Evolutionary conservation across 2,113 vertebrate species (phyloP).

Genomic region (Mirounga angustirostris): DNA sequence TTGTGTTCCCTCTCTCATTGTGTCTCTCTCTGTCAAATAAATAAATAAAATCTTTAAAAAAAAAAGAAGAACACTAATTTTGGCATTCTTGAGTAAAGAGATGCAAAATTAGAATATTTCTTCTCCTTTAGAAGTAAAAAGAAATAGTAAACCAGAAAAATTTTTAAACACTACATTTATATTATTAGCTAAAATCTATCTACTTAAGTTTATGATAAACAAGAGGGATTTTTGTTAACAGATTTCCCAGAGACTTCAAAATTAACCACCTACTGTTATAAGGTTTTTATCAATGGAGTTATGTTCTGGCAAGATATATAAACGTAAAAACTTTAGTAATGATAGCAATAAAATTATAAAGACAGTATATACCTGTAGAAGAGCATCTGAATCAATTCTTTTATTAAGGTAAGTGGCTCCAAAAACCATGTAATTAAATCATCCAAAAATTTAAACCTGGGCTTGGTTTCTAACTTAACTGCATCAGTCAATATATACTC

Average conservation of each 20-base stretch:
- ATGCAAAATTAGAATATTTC: slow-evolving; percentile 6
- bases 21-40: too few relatives aligned
- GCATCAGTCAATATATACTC: background rate
- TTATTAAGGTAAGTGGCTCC: slow-evolving; percentile 30
- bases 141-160: slow-evolving; percentile 28
- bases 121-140: slow-evolving; percentile 54
- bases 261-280: background rate
- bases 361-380: background rate
- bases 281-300: background rate
- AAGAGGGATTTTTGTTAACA: background rate
- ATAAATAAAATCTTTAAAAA: too few relatives aligned
- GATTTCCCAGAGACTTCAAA: slow-evolving; percentile 19
- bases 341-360: slow-evolving; percentile 24
- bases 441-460: background rate
- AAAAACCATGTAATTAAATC: background rate
- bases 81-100: background rate
- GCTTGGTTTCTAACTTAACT: slow-evolving; percentile 30
- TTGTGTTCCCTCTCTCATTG: too few relatives aligned
- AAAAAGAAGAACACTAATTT: background rate
- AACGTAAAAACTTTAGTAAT: slow-evolving; percentile 36
- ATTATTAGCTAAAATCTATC: slow-evolving; percentile 14
- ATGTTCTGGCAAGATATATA: slow-evolving; percentile 18
- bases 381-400: background rate
- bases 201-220: slow-evolving; percentile 33
- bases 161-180: background rate